These are phyloP conservation scores for Panthera uncia DNA, from an alignment of 2,113 vertebrate genomes.

Conservation along the genomic window DNA sequence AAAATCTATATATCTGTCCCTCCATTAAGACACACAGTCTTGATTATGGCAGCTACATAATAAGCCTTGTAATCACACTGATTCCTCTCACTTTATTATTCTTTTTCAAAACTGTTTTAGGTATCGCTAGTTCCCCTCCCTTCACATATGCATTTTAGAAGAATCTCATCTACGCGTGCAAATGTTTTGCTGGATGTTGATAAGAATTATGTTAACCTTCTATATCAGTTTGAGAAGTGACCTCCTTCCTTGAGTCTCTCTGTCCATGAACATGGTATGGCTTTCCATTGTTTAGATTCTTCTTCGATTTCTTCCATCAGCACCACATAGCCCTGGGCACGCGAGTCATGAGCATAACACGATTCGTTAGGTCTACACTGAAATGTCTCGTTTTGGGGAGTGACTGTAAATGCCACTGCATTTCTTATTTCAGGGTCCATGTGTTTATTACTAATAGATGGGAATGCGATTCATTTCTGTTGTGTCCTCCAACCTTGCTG, in stretches of 20 bases:
- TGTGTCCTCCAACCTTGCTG: neutral
- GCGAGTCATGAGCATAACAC: accelerated
- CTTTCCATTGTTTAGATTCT: neutral
- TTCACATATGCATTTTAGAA: neutral
- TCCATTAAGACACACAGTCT: neutral
- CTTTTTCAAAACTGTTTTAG: neutral
- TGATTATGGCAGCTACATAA: accelerated
- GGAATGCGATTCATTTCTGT: neutral
- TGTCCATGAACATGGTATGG: neutral
- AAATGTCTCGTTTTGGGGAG: neutral
- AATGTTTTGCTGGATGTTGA: neutral
- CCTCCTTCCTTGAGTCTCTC: neutral
- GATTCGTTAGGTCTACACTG: neutral
- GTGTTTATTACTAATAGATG: neutral
- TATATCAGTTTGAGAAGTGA: neutral
- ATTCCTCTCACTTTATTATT: neutral
- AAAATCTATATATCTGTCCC: accelerated
- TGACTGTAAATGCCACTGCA: accelerated
- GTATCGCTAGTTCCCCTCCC: neutral
- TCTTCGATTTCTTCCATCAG: neutral
- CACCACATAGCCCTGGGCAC: neutral
- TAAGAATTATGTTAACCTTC: neutral
- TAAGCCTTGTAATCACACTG: neutral
- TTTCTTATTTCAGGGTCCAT: neutral
- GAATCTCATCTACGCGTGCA: too few relatives aligned